These are phyloP conservation scores for Horisme vitalbata DNA, from an alignment of 2,888 invertebrate species.

Conservation along the genomic window DNA sequence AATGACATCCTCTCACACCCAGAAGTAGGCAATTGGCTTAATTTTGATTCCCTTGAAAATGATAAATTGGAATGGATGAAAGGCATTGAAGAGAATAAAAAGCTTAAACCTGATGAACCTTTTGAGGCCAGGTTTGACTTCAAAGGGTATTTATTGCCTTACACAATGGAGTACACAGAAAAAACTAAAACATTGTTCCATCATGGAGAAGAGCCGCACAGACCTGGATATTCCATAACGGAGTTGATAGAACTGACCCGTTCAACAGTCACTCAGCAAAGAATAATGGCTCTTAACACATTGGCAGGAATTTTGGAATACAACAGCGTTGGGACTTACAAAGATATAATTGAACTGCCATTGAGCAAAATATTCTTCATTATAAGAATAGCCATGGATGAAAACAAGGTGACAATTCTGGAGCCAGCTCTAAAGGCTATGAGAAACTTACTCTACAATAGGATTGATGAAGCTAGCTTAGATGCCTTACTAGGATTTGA, in stretches of 20 bases:
- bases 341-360: constrained; percentile 88
- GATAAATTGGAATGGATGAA: constrained; percentile 96
- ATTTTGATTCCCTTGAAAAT: constrained; percentile 93
- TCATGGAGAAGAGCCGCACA: constrained; percentile 95
- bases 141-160: constrained; percentile 89
- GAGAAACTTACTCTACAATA: constrained; percentile 88
- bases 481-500: constrained; percentile 87
- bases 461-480: constrained; percentile 90
- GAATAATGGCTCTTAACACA: constrained; percentile 90
- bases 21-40: constrained; percentile 88
- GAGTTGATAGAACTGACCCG: constrained; percentile 92
- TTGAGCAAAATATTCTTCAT: constrained; percentile 90
- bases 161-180: constrained; percentile 82
- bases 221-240: constrained; percentile 95
- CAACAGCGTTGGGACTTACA: constrained; percentile 89
- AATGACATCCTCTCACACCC: constrained; percentile 83
- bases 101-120: constrained; percentile 80
- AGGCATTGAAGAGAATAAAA: constrained; percentile 81
- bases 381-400: constrained; percentile 93
- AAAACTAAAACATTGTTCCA: constrained; percentile 88
- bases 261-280: constrained; percentile 91
- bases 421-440: constrained; percentile 90
- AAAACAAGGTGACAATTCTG: constrained; percentile 87
- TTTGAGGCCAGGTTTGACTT: constrained; percentile 94
- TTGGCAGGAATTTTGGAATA: constrained; percentile 90